Conservation (phyloP, 1,140 invertebrate genomes). For the Parasteatoda tepidariorum region DNA sequence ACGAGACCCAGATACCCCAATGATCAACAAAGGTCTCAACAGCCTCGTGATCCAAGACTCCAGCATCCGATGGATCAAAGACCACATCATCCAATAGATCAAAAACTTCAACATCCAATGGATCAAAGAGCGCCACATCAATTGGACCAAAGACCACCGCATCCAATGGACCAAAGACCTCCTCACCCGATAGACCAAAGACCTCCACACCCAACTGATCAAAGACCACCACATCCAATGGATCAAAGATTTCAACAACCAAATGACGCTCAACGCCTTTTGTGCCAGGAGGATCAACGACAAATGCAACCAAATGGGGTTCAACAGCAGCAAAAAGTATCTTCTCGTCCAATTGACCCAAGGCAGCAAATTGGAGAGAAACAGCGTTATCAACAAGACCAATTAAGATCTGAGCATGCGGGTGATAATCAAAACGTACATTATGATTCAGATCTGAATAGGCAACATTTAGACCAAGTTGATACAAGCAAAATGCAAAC, state of each 20-base stretch:
- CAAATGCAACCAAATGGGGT: neutral
- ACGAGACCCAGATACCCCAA: conserved; percentile 9
- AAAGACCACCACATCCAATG: neutral
- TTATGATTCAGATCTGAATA: neutral
- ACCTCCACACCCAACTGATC: neutral
- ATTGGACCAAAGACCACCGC: neutral
- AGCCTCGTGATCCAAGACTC: neutral
- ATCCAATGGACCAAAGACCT: neutral
- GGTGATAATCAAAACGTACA: neutral
- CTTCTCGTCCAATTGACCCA: too few relatives aligned
- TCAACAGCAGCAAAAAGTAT: neutral
- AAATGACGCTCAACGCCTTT: neutral
- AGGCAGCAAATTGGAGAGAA: neutral
- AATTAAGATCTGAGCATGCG: neutral
- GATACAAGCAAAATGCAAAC: neutral
- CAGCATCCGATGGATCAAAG: conserved; percentile 8
- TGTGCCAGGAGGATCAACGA: neutral
- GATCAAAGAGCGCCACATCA: conserved; percentile 23
- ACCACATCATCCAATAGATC: conserved; percentile 6
- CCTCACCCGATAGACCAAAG: conserved; percentile 8
- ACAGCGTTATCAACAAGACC: neutral
- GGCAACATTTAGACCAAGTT: neutral
- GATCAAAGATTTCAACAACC: conserved; percentile 5
- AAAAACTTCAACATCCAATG: conserved; percentile 3
- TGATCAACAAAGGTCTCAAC: conserved; percentile 30